Evolutionary conservation across 2,888 invertebrate species (phyloP).

Genomic region (Pseudeuparius sepicola): DNA sequence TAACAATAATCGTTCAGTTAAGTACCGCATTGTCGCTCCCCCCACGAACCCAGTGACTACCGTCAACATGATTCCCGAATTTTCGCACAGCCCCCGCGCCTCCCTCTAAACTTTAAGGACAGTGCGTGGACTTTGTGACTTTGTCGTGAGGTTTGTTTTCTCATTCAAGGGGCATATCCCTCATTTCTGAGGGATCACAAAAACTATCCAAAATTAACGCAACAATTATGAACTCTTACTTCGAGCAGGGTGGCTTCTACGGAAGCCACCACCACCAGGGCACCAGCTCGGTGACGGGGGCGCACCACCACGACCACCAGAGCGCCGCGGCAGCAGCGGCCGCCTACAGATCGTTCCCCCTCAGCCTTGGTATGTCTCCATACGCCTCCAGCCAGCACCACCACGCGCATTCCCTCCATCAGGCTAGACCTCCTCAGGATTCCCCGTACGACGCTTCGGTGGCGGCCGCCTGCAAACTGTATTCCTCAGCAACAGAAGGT

Average conservation of each 20-base stretch:
- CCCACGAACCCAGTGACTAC: too few species aligned
- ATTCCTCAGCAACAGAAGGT: slow-evolving; percentile 53
- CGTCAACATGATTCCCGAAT: too few species aligned
- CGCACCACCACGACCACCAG: slow-evolving; percentile 54
- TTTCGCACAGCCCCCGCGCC: too few species aligned
- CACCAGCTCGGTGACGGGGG: slow-evolving; percentile 50
- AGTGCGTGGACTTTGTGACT: slow-evolving; percentile 25
- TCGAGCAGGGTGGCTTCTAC: slow-evolving; percentile 93
- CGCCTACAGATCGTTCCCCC: slow-evolving; percentile 73
- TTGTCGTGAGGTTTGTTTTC: slow-evolving; percentile 19
- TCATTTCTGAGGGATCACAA: slow-evolving; percentile 28
- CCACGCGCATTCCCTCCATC: slow-evolving; percentile 64
- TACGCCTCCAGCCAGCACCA: slow-evolving; percentile 61
- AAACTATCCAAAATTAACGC: slow-evolving; percentile 32
- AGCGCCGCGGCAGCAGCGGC: slow-evolving; percentile 64
- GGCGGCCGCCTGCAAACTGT: slow-evolving; percentile 72
- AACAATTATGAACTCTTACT: slow-evolving; percentile 84
- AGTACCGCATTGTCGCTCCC: too few species aligned
- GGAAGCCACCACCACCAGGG: slow-evolving; percentile 82
- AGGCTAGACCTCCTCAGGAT: slow-evolving; percentile 75
- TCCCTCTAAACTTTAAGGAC: too few species aligned
- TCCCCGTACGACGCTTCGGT: slow-evolving; percentile 87
- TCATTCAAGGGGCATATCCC: slow-evolving; percentile 25
- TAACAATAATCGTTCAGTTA: slow-evolving; percentile 39
- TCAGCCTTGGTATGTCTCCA: slow-evolving; percentile 76